These are phyloP conservation scores for Acrossocheilus wenchowensis DNA, from an alignment of 2,797 vertebrate genomes.

Conservation along the genomic window DNA sequence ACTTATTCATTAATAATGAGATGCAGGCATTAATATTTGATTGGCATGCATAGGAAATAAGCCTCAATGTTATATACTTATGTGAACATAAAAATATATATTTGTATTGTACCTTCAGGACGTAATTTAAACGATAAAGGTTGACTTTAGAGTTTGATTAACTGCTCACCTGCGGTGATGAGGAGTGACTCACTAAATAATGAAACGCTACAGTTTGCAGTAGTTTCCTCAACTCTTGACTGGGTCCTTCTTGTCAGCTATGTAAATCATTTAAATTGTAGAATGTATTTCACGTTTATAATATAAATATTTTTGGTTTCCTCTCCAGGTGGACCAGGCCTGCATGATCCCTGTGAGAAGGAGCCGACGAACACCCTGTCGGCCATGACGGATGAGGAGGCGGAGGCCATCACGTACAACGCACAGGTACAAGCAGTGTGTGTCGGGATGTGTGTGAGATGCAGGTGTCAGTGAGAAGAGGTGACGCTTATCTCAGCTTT, in stretches of 20 bases:
- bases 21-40: constrained; percentile 53
- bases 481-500: constrained; percentile 54
- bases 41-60: constrained; percentile 27
- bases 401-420: constrained; percentile 92
- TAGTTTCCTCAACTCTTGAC: background rate
- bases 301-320: background rate
- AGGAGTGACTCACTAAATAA: background rate
- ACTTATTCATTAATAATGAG: constrained; percentile 51
- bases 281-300: background rate
- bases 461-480: constrained; percentile 1
- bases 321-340: constrained; percentile 89
- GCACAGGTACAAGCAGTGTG: constrained; percentile 84
- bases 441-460: constrained; percentile 1
- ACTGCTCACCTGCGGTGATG: background rate
- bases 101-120: constrained; percentile 21
- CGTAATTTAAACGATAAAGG: background rate
- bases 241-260: background rate
- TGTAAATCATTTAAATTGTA: background rate
- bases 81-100: constrained; percentile 23
- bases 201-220: background rate
- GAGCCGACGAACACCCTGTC: constrained; percentile 91
- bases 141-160: background rate
- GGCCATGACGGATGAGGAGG: constrained; percentile 89
- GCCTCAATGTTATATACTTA: background rate
- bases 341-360: constrained; percentile 96